Base-by-base conservation (phyloP, 2,113 vertebrate species). In the Xerus inauris region DNA sequence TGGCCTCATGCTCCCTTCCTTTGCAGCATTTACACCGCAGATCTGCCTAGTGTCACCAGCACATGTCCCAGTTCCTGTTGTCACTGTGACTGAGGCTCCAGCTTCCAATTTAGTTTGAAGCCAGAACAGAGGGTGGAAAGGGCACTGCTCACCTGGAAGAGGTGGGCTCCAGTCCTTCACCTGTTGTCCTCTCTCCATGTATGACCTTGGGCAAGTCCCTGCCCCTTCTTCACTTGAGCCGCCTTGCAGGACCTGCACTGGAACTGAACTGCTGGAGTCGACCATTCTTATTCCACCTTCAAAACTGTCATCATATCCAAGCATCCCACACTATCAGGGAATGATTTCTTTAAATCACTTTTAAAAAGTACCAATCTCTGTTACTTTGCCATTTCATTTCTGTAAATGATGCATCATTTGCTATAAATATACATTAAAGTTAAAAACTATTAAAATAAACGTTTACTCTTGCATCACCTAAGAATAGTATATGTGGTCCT, bases 81-180 rank as follows among this genome's bases (percentile, higher is more conserved):
- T 95, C 62, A 5, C 88, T 40, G 80, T 89, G 87, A 86, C 89
- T 40, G 69, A 16, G 79, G 89, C 92, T 30, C 42, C 28, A 76
- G 69, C 96, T 96, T 89, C 79, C 19, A 71, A 47, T 89, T 95
- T 38, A 81, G 96, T 95, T 91, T 96, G 91, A 94, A 28, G 91
- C 83, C 57, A 42, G 91, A 69, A 28, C 0, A 4, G 10, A 42
- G 26, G 3, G 19, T 24, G 9, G 32, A 38, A 40, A 20, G 38
- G 45, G 0, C 8, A 0, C 30, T 28, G 47, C 24, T 69, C 47
- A 35, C 35, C 38, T 40, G 40, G 57, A 4, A 0, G 30, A 35
- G 65, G 32, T 35, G 45, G 20, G 35, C 47, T 10, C 8, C 62
- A 24, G 62, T 9, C n/a, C 62, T 8, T 24, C 12, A 32, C 81